Conservation (phyloP, 2,113 vertebrate genomes). For the Sclerurus mexicanus region DNA sequence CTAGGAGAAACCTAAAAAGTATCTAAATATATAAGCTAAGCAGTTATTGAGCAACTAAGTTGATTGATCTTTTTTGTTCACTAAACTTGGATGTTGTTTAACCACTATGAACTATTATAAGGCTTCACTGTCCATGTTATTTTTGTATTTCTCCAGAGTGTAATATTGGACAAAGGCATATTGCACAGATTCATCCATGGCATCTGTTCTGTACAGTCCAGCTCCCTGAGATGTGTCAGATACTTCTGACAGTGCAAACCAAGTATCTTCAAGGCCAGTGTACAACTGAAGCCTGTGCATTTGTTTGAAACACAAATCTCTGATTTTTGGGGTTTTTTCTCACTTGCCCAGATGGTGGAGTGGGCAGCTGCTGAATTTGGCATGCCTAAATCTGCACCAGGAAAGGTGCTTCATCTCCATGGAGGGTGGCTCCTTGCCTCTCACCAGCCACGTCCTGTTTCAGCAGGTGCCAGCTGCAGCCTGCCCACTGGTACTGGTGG, state of each 20-base stretch:
- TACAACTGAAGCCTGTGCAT: not conserved
- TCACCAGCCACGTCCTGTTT: accelerated
- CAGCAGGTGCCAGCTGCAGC: accelerated
- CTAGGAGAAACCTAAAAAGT: not conserved
- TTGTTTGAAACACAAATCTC: not conserved
- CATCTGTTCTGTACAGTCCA: not conserved
- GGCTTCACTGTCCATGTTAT: not conserved
- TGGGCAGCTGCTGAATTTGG: not conserved
- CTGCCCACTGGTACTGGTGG: not conserved
- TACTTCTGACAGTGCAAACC: not conserved
- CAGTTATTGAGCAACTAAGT: not conserved
- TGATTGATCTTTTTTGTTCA: not conserved
- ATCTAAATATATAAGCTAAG: not conserved
- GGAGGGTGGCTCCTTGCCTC: not conserved
- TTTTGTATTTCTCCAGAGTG: not conserved
- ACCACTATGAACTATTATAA: not conserved
- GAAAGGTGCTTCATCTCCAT: not conserved
- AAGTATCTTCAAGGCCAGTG: not conserved
- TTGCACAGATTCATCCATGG: not conserved
- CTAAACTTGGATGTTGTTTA: not conserved
- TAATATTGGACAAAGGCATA: not conserved
- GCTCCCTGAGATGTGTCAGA: not conserved
- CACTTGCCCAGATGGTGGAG: not conserved
- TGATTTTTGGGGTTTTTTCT: too few relatives aligned
- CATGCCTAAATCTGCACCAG: not conserved